A percentile compares a stretch with the other conserved stretches of the same genome.
phyloP scores from a whole-genome alignment of 1,140 invertebrate species.

The Tetragonula clypearis region DNA sequence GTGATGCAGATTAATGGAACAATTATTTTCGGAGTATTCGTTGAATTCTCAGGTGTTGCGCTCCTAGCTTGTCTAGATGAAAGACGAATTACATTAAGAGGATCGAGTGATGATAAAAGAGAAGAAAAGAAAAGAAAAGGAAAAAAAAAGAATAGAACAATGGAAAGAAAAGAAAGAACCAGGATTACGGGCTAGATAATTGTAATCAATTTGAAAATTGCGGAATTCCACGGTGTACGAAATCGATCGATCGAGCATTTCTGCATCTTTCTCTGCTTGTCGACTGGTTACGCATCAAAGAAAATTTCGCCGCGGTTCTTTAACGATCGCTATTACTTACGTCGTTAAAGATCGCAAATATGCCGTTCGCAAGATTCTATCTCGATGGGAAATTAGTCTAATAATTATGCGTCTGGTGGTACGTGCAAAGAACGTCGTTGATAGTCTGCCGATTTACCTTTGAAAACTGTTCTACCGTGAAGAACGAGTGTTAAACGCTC shows the following conservation, averaged over 20 bases:
- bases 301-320: background rate
- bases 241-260: background rate
- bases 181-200: background rate
- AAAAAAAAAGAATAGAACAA: no score
- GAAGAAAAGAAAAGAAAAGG: background rate
- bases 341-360: no score
- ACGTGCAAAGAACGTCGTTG: background rate
- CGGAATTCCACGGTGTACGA: background rate
- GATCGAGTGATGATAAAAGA: no score
- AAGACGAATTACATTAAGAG: background rate
- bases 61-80: background rate
- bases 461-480: background rate
- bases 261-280: background rate
- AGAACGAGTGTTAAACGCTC: background rate
- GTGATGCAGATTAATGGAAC: background rate
- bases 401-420: constrained; percentile 9
- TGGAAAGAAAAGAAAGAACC: background rate
- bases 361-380: background rate
- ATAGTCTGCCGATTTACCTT: background rate
- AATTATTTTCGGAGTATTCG: background rate
- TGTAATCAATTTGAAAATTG: background rate
- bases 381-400: constrained; percentile 30
- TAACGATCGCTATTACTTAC: constrained; percentile 37
- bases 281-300: constrained; percentile 9
- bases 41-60: constrained; percentile 3